Percentiles rank a stretch among this genome's conserved stretches.
Evolutionary conservation across 2,797 vertebrate genomes (phyloP).

Genomic region (Phrynocephalus guinanensis): DNA sequence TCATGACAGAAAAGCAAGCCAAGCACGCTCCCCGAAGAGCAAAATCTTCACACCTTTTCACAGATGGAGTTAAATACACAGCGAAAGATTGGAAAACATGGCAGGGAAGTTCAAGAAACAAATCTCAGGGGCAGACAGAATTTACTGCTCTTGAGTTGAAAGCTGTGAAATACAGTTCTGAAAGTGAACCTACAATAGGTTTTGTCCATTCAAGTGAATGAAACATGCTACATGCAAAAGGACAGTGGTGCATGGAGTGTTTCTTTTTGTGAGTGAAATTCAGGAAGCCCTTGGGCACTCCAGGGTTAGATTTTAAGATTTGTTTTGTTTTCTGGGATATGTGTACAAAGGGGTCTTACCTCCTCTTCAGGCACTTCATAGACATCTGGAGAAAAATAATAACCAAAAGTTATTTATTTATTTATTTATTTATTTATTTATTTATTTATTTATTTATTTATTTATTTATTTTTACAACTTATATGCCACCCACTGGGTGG

Average conservation of each 20-base stretch:
- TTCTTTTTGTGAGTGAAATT: neutral
- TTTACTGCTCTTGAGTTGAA: neutral
- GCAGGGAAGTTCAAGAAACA: neutral
- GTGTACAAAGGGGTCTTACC: conserved; percentile 68
- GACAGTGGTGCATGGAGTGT: neutral
- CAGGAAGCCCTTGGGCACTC: neutral
- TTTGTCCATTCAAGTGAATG: neutral
- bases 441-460: no score
- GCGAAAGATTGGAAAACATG: neutral
- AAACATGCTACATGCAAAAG: neutral
- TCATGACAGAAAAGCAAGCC: neutral
- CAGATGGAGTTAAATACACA: no score
- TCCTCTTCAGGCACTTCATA: conserved; percentile 82
- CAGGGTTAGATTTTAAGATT: neutral
- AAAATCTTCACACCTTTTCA: neutral
- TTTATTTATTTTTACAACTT: no score
- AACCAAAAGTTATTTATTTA: neutral
- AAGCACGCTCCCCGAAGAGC: neutral
- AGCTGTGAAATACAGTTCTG: neutral
- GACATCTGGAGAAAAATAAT: conserved; percentile 76
- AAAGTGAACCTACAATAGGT: neutral
- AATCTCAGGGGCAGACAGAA: neutral
- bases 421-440: no score
- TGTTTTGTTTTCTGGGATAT: neutral
- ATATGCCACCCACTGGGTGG: no score